These are phyloP conservation scores for Microctonus hyperodae DNA, from an alignment of 2,888 invertebrate species.

Conservation along the genomic window DNA sequence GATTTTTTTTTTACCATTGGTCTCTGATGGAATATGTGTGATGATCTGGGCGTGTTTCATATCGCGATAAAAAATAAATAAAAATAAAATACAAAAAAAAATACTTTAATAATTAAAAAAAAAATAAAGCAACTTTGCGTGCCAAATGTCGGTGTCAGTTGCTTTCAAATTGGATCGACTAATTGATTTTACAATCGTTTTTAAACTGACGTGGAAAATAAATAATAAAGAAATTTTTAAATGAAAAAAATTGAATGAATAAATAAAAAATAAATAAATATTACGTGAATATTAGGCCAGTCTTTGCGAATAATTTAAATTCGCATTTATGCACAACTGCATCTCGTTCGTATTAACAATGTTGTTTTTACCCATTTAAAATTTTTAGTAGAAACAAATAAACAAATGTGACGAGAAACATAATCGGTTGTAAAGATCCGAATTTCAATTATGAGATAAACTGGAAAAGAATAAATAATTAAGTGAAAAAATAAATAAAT, in stretches of 20 bases:
- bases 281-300: slow-evolving; percentile 28
- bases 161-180: background rate
- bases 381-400: background rate
- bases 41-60: background rate
- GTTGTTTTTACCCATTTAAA: slow-evolving; percentile 14
- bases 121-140: slow-evolving; percentile 1
- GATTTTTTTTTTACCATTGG: background rate
- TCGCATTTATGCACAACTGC: slow-evolving; percentile 8
- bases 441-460: background rate
- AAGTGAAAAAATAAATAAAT: background rate
- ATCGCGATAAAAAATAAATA: background rate
- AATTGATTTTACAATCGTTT: background rate
- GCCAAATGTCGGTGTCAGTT: slow-evolving; percentile 4
- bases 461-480: background rate
- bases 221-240: background rate
- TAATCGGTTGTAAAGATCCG: background rate
- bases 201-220: background rate
- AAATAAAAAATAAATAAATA: slow-evolving; percentile 17
- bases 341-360: slow-evolving; percentile 8
- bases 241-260: slow-evolving; percentile 4
- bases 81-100: background rate
- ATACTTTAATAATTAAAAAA: background rate
- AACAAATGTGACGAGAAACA: background rate
- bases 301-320: slow-evolving; percentile 14
- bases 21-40: background rate